Evolutionary conservation across 1,140 invertebrate species (phyloP), one percentile per base, ranked within the genome.

Genomic region (Acromyrmex echinatior): DNA sequence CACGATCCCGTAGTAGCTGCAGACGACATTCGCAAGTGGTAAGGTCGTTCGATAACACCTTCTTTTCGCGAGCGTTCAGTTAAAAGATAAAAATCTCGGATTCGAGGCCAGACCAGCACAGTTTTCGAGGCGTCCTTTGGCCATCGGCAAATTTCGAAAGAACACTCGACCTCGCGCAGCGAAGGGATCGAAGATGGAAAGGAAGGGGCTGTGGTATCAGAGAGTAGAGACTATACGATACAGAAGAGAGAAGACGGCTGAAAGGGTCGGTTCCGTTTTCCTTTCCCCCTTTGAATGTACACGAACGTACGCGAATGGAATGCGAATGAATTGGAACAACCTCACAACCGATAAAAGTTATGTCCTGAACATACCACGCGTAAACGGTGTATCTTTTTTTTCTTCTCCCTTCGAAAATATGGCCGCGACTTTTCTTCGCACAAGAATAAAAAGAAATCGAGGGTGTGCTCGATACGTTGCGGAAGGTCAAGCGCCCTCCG

Each of bases 401-500:
- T 85, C 63, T 58, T 90, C 87, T 87, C 65, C 86, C 86, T 74
- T 71, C 86, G 2, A 66, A 39, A 86, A 70, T 86, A 39, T 73
- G 14, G 18, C 60, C 58, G 39, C 31, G 28, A 58, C 58, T 31
- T 31, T 51, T 39, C 6, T 71, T 81, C 21, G 31, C 58, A 28
- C 51, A 31, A 78, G 35, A 31, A 35, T 73, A 73, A 81, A 85
- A 91, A 70, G 31, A 79, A 88, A 84, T 68, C 65, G 31, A n/a
- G 25, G 65, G 12, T 70, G 85, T 91, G 88, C 90, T 92, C 88
- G 86, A 93, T 93, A 94, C 92, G 73, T 94, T 82, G 91, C 92
- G 93, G 94, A 95, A 95, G 94, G 94, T 95, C 94, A 95, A 95
- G 95, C 92, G 93, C 93, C 93, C 93, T 94, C 86, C 70, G 91